A percentile compares a stretch with the other conserved stretches of the same genome.
phyloP scores from a whole-genome alignment of 2,888 invertebrate genomes.

The Cosmorhoe ocellata region DNA sequence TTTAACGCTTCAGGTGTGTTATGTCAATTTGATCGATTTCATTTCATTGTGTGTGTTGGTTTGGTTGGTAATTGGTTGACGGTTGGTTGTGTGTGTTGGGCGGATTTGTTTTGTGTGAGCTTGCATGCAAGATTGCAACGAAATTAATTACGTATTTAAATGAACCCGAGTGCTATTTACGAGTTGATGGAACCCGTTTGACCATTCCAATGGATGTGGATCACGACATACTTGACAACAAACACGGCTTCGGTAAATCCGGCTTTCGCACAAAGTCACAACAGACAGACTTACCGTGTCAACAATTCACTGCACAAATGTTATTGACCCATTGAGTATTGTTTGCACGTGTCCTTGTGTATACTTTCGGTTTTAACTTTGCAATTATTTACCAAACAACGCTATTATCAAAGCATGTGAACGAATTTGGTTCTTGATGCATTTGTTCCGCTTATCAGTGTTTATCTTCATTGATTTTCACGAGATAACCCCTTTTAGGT shows the following conservation, averaged over 20 bases:
- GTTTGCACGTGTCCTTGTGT: constrained; percentile 53
- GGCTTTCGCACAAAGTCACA: constrained; percentile 30
- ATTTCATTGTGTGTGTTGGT: too few relatives aligned
- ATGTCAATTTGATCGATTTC: too few relatives aligned
- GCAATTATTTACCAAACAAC: constrained; percentile 17
- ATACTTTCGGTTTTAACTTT: constrained; percentile 46
- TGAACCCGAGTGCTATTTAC: background rate
- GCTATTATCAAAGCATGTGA: constrained; percentile 1
- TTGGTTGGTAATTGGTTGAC: too few relatives aligned
- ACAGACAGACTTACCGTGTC: constrained; percentile 56
- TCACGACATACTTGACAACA: constrained; percentile 57
- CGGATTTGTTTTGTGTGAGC: background rate
- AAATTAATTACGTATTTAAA: background rate
- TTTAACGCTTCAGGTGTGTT: too few relatives aligned
- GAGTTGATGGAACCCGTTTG: constrained; percentile 23
- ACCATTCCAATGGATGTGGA: constrained; percentile 73
- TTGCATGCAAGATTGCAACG: background rate
- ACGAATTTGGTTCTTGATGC: background rate
- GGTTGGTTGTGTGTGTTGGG: too few relatives aligned
- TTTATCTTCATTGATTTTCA: constrained; percentile 5
- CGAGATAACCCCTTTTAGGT: constrained; percentile 42
- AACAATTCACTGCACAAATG: constrained; percentile 39
- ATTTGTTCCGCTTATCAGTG: constrained; percentile 2
- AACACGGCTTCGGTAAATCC: constrained; percentile 66
- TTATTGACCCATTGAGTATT: constrained; percentile 52